phyloP scores from a whole-genome alignment of 2,888 invertebrate genomes.

The Lysandra coridon region DNA sequence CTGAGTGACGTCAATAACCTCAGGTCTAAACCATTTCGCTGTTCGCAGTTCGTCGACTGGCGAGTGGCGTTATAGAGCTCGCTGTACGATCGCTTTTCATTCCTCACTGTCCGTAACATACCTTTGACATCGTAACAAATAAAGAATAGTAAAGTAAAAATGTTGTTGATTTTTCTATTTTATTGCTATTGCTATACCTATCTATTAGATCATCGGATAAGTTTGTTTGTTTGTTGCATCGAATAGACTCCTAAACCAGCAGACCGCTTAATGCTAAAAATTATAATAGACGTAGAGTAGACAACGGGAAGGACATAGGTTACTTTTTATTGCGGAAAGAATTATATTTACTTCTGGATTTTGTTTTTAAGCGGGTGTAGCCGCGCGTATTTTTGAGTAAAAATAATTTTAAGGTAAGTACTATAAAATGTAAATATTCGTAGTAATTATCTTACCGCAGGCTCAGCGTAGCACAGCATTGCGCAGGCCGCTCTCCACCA shows the following conservation, averaged over 20 bases:
- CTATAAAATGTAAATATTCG: background rate
- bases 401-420: background rate
- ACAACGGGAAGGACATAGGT: too few relatives aligned
- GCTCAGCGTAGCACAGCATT: background rate
- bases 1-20: background rate
- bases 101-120: conserved; percentile 1
- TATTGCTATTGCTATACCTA: too few relatives aligned
- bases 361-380: too few relatives aligned
- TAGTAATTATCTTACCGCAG: background rate
- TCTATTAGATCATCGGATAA: too few relatives aligned
- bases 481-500: background rate
- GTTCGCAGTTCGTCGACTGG: background rate
- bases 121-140: background rate
- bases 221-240: too few relatives aligned
- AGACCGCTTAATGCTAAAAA: too few relatives aligned
- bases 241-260: too few relatives aligned
- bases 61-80: background rate
- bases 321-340: too few relatives aligned
- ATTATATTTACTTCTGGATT: too few relatives aligned
- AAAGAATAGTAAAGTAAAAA: background rate
- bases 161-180: too few relatives aligned
- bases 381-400: background rate
- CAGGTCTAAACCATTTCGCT: background rate
- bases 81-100: background rate
- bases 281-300: too few relatives aligned